These are phyloP conservation scores for Lagria hirta DNA, from an alignment of 2,888 invertebrate species.

Conservation along the genomic window DNA sequence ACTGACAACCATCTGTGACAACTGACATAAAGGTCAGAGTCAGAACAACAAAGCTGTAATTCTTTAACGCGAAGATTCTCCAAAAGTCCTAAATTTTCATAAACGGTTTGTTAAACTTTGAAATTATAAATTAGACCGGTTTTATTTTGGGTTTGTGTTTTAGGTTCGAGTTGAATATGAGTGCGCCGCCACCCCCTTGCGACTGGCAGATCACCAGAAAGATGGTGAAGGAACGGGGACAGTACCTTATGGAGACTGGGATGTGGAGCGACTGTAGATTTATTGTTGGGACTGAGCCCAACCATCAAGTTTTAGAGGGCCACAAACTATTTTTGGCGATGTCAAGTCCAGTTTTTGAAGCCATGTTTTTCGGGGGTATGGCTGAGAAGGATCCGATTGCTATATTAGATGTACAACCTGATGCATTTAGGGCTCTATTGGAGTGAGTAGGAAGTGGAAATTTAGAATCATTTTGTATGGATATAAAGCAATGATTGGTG, in stretches of 20 bases:
- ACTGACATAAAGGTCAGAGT: too few relatives aligned
- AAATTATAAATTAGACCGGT: too few relatives aligned
- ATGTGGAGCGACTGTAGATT: constrained; percentile 85
- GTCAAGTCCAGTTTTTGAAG: constrained; percentile 86
- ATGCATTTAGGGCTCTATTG: constrained; percentile 78
- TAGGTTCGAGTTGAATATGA: constrained; percentile 51
- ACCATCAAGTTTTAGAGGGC: constrained; percentile 71
- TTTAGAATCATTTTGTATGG: too few relatives aligned
- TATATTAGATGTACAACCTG: constrained; percentile 82
- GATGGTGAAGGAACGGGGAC: constrained; percentile 71
- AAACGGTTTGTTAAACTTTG: too few relatives aligned
- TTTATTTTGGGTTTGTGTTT: too few relatives aligned
- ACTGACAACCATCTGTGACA: too few relatives aligned
- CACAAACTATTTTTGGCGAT: constrained; percentile 82
- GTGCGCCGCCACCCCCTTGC: constrained; percentile 55
- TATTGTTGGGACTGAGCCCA: constrained; percentile 75
- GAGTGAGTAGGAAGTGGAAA: constrained; percentile 65
- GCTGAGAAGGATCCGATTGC: constrained; percentile 76
- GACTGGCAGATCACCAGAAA: constrained; percentile 79
- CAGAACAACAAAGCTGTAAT: too few relatives aligned
- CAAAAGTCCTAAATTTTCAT: too few relatives aligned
- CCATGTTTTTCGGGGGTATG: constrained; percentile 85
- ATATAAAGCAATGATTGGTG: constrained; percentile 5
- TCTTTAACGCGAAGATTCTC: too few relatives aligned
- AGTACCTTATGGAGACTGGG: constrained; percentile 73